Evolutionary conservation across 2,888 invertebrate species (phyloP).

Genomic region (Tribolium freemani): DNA sequence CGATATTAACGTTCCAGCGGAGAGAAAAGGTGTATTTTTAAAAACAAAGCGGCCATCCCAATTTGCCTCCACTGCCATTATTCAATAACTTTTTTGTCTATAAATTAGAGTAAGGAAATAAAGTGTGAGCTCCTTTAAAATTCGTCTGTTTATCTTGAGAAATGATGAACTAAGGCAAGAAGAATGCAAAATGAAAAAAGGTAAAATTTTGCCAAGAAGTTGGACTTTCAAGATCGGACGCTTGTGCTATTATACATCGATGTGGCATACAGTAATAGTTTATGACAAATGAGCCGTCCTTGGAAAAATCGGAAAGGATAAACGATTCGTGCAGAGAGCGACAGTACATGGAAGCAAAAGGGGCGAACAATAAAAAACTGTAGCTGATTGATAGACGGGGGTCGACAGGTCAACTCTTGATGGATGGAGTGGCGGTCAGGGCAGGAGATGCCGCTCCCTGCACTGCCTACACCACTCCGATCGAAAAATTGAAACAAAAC

Average conservation of each 20-base stretch:
- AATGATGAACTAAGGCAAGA: no score
- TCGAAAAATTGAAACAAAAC: constrained; percentile 43
- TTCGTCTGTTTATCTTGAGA: no score
- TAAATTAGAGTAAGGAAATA: no score
- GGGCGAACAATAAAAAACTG: constrained; percentile 61
- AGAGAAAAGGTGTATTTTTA: constrained; percentile 12
- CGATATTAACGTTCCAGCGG: constrained; percentile 15
- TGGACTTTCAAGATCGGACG: no score
- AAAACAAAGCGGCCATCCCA: no score
- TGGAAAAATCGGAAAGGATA: constrained; percentile 40
- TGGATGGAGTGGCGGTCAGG: constrained; percentile 62
- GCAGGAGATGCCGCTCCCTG: constrained; percentile 54
- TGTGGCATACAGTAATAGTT: constrained; percentile 1
- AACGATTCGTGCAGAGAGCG: constrained; percentile 43
- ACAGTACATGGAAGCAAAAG: constrained; percentile 47
- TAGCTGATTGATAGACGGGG: constrained; percentile 63
- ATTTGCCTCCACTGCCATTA: no score
- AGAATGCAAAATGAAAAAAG: no score
- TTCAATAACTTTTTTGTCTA: no score
- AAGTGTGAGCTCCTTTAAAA: no score
- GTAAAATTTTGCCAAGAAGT: no score
- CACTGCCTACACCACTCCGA: constrained; percentile 30
- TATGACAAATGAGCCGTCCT: constrained; percentile 31
- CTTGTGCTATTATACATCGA: no score
- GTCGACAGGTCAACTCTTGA: constrained; percentile 62